Base-by-base conservation (phyloP, 2,888 invertebrate genomes). In the Ashinkailepas kermadecensis region DNA sequence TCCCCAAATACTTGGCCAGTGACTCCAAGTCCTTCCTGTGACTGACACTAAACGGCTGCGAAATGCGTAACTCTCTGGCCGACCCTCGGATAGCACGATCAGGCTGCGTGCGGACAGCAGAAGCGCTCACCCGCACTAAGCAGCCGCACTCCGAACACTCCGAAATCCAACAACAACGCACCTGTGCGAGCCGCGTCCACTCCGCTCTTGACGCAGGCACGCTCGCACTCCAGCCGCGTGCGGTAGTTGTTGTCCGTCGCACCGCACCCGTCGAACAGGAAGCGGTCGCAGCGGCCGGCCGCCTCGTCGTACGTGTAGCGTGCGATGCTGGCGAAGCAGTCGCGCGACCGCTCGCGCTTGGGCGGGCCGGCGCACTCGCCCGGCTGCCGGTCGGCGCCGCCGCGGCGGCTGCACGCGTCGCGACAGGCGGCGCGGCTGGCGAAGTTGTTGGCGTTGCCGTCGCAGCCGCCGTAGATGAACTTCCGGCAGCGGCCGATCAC, bases 371-470 rank as follows among this genome's bases (percentile, higher is more conserved):
- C 2, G 21, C 74, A 74, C 74, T 54, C 21, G 18, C 2, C 54
- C 3, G 39, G 10, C 23, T 23, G 74, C 2, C 54, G 74, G 9
- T 56, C 56, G 0, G 56, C 54, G 8, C 10, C 23, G 65, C 18
- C 6, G 21, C 74, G 54, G 13, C 74, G 74, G 74, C 74, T 21
- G 74, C 74, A 74, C 54, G 56, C 18, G 10, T 74, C 56, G 21
- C 2, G 2, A 8, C 74, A 74, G 3, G 18, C 56, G 21, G 18
- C 21, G 15, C 18, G 54, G 74, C 21, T 56, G 74, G 11, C 54
- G 74, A 74, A 74, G 74, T 74, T 74, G 74, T 74, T 74, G 74
- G 54, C 9, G 74, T 74, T 74, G 74, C 74, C 74, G 23, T 74
- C 74, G 74, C 74, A 74, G 54, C 74, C 74, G 54, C 74, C 74